These are phyloP conservation scores for Sylvicola cinctus DNA, from an alignment of 2,888 invertebrate genomes.

Conservation along the genomic window DNA sequence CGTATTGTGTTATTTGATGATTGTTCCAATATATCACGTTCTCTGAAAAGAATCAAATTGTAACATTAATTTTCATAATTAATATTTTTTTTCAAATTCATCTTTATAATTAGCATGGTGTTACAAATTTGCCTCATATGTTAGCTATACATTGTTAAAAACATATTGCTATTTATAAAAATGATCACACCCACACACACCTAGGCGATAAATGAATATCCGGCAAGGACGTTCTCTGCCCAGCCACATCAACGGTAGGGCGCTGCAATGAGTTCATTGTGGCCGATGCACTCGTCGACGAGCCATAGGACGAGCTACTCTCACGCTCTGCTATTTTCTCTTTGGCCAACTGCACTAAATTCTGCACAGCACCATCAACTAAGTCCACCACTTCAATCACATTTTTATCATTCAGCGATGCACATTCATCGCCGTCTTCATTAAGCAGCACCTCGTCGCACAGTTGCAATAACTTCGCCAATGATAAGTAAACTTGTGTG, in stretches of 20 bases:
- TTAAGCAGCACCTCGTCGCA: slow-evolving; percentile 75
- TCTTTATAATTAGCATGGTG: too few species aligned
- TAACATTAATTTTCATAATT: too few species aligned
- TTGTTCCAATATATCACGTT: slow-evolving; percentile 25
- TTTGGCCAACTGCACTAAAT: slow-evolving; percentile 55
- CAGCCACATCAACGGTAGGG: slow-evolving; percentile 25
- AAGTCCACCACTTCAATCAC: slow-evolving; percentile 46
- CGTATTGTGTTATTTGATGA: slow-evolving; percentile 36
- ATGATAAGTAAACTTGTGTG: slow-evolving; percentile 66
- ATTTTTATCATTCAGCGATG: slow-evolving; percentile 34
- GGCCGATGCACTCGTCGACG: slow-evolving; percentile 9
- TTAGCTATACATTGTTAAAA: too few species aligned
- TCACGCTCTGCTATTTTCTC: slow-evolving; percentile 53
- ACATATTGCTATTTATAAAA: not conserved
- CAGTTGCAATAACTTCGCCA: slow-evolving; percentile 69
- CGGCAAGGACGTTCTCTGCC: slow-evolving; percentile 45
- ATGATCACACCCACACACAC: slow-evolving; percentile 37
- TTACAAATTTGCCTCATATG: too few species aligned
- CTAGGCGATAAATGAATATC: slow-evolving; percentile 71
- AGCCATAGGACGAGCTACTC: slow-evolving; percentile 8
- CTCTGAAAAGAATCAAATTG: too few species aligned
- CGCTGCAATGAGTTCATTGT: slow-evolving; percentile 17
- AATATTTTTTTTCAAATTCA: too few species aligned
- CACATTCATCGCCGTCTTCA: slow-evolving; percentile 31
- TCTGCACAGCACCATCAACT: slow-evolving; percentile 53